Evolutionary conservation across 1,140 invertebrate genomes (phyloP).

Genomic region (Danaus plexippus): DNA sequence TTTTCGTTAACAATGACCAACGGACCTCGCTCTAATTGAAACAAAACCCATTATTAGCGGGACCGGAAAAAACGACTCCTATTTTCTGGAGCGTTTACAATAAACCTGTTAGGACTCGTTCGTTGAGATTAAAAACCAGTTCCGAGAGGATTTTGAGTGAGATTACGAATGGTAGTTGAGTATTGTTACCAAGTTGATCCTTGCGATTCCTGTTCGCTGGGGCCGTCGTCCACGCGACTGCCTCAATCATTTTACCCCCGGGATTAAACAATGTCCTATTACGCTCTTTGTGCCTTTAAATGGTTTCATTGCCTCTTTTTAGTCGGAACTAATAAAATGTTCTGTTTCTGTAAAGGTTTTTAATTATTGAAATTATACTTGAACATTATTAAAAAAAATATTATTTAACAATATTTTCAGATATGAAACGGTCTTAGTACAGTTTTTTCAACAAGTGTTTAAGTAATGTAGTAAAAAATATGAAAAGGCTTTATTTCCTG

Average conservation of each 20-base stretch:
- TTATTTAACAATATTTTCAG: too few species aligned
- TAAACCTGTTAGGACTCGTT: slow-evolving; percentile 39
- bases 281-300: neutral
- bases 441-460: neutral
- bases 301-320: too few species aligned
- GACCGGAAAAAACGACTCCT: slow-evolving; percentile 34
- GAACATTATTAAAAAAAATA: too few species aligned
- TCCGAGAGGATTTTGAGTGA: slow-evolving; percentile 34
- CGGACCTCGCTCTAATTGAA: slow-evolving; percentile 32
- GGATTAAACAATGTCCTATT: slow-evolving; percentile 1
- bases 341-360: slow-evolving; percentile 1
- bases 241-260: slow-evolving; percentile 11
- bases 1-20: slow-evolving; percentile 31
- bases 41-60: slow-evolving; percentile 41
- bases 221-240: slow-evolving; percentile 5
- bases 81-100: slow-evolving; percentile 30
- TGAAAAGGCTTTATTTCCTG: slow-evolving; percentile 35
- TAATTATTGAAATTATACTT: too few species aligned
- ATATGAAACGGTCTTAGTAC: too few species aligned
- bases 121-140: slow-evolving; percentile 32
- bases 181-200: slow-evolving; percentile 33
- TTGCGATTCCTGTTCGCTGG: slow-evolving; percentile 12
- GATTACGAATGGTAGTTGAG: slow-evolving; percentile 38
- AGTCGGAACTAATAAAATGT: slow-evolving; percentile 2
- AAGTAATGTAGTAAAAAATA: slow-evolving; percentile 19